Evolutionary conservation across 2,797 vertebrate genomes (phyloP).

Genomic region (Cynodonichthys magdalenae): DNA sequence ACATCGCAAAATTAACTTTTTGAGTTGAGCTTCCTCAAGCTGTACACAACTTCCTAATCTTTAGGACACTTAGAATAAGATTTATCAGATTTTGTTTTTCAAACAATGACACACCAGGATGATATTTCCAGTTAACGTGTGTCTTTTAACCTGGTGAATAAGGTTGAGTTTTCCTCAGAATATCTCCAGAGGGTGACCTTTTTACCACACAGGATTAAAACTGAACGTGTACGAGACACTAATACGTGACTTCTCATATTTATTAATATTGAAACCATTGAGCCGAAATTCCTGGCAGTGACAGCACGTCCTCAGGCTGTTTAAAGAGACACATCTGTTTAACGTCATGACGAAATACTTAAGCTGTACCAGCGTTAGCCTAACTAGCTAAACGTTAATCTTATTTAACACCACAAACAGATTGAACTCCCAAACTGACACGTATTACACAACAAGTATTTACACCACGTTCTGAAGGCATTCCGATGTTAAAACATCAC

Average conservation of each 20-base stretch:
- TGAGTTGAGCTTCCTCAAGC: too few species aligned
- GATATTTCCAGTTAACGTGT: neutral
- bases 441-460: too few species aligned
- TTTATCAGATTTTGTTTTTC: too few species aligned
- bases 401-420: neutral
- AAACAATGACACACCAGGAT: too few species aligned
- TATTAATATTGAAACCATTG: neutral
- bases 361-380: constrained; percentile 17
- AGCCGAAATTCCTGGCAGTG: neutral
- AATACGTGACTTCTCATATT: neutral
- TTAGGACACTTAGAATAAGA: too few species aligned
- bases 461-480: neutral
- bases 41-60: too few species aligned
- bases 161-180: neutral
- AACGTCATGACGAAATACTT: constrained; percentile 24
- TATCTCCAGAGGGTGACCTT: neutral
- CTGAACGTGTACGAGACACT: too few species aligned
- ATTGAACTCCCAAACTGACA: neutral
- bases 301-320: neutral
- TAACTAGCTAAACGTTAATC: constrained; percentile 17
- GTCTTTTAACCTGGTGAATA: neutral
- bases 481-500: fast-evolving
- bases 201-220: neutral
- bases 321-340: constrained; percentile 18
- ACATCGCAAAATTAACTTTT: too few species aligned